Conservation (phyloP, 2,888 invertebrate genomes). For the Metallyticus violacea region DNA sequence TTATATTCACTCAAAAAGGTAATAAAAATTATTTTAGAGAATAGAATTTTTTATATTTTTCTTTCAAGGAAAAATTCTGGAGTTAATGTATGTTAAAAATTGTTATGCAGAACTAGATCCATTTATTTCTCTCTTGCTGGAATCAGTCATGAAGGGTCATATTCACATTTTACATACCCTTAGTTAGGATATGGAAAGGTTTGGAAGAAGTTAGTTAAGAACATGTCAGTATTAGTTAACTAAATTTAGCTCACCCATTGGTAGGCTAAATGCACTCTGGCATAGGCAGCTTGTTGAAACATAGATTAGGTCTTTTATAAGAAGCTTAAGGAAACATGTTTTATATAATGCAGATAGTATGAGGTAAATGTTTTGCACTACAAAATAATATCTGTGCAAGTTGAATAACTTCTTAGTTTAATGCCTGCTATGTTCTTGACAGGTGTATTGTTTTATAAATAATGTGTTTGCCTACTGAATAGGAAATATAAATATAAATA, state of each 20-base stretch:
- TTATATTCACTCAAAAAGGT: no score
- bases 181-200: neutral
- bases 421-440: neutral
- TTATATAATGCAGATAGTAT: neutral
- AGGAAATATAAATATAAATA: neutral
- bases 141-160: neutral
- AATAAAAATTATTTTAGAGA: no score
- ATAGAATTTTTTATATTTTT: no score
- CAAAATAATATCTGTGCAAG: neutral
- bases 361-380: neutral
- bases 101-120: neutral
- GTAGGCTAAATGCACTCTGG: neutral
- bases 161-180: neutral
- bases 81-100: neutral
- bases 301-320: neutral
- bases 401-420: neutral
- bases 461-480: constrained; percentile 1
- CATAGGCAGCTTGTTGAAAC: neutral
- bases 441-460: neutral
- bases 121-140: neutral
- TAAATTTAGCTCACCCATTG: neutral
- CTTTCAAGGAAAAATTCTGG: no score
- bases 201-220: neutral
- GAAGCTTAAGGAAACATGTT: neutral
- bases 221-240: neutral